Percentiles rank a stretch among this genome's conserved stretches.
Conservation (phyloP, 2,113 vertebrate genomes). For the Thomomys bottae region DNA sequence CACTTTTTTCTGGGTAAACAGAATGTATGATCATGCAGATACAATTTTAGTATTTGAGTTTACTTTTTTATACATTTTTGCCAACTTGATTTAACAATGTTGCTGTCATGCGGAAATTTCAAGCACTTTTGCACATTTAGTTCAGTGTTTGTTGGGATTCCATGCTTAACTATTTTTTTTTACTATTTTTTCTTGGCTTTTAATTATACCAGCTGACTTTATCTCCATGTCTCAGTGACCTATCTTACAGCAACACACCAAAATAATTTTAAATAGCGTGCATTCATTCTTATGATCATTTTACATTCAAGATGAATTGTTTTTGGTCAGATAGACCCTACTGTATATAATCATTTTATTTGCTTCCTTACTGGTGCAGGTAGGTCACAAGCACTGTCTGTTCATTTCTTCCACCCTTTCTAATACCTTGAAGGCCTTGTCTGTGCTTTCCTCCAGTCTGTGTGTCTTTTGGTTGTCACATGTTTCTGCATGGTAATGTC, state of each 20-base stretch:
- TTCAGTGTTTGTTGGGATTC: slow-evolving; percentile 90
- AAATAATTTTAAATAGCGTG: slow-evolving; percentile 89
- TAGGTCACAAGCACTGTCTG: slow-evolving; percentile 84
- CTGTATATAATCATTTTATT: slow-evolving; percentile 81
- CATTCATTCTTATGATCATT: slow-evolving; percentile 84
- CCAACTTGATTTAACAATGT: slow-evolving; percentile 90
- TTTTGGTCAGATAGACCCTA: slow-evolving; percentile 79
- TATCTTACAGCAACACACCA: slow-evolving; percentile 93
- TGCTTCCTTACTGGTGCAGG: slow-evolving; percentile 83
- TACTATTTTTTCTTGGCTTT: slow-evolving; percentile 85
- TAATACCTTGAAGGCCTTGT: slow-evolving; percentile 87
- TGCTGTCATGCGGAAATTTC: slow-evolving; percentile 86
- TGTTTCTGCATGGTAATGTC: slow-evolving; percentile 91
- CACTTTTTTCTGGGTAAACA: slow-evolving; percentile 87
- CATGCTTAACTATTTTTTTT: slow-evolving; percentile 86
- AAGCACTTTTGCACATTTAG: slow-evolving; percentile 92
- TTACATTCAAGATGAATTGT: slow-evolving; percentile 80
- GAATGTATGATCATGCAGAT: slow-evolving; percentile 91
- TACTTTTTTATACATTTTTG: slow-evolving; percentile 90
- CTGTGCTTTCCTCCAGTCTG: slow-evolving; percentile 85
- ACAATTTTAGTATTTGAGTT: slow-evolving; percentile 83
- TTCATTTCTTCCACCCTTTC: slow-evolving; percentile 84
- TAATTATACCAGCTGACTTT: slow-evolving; percentile 89
- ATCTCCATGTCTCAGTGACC: slow-evolving; percentile 84
- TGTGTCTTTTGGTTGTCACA: slow-evolving; percentile 91